Evolutionary conservation across 2,113 vertebrate species (phyloP), one percentile per base, ranked within the genome.

Genomic region (Dicerorhinus sumatrensis): DNA sequence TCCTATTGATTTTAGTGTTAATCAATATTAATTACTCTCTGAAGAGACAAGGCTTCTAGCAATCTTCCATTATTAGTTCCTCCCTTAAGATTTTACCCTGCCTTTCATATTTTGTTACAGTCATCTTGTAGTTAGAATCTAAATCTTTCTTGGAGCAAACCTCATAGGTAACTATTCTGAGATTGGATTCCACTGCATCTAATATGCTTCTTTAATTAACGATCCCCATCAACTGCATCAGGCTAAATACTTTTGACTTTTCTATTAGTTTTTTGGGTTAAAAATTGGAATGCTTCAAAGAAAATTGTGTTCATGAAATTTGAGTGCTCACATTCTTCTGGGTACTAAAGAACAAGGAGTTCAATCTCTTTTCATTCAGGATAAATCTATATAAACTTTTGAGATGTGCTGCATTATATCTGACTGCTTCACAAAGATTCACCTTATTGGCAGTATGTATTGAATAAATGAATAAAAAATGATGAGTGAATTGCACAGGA

Each of bases 381-480:
- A 2, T 67, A 1, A 42, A 42, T 67, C 33, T 60, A 8, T 60
- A 10, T 63, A 56, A 29, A 67, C 48, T 81, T 42, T 60, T 31
- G 76, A 82, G 39, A 82, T 13, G 54, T 54, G 51, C 8, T 39
- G 7, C 20, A 69, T 58, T 73, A n/a, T 46, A 76, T 46, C 33
- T 81, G 33, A 12, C 25, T 91, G 56, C 48, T 73, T 85, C 60
- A 36, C 0, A 75, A 70, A 92, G 8, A 39, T 42, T 39, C 79
- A 31, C 10, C 9, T 92, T 82, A 77, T 11, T 51, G 17, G 39
- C 9, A 65, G 14, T 87, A 69, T 7, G 2, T 62, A 23, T 62
- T 60, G 48, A 96, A 92, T 81, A 81, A 75, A 54, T 96, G n/a
- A 79, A 70, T 81, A 69, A 62, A 84, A 82, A 87, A 25, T 84